Conservation (phyloP, 2,797 vertebrate genomes). For the Centropyge bicolor region DNA sequence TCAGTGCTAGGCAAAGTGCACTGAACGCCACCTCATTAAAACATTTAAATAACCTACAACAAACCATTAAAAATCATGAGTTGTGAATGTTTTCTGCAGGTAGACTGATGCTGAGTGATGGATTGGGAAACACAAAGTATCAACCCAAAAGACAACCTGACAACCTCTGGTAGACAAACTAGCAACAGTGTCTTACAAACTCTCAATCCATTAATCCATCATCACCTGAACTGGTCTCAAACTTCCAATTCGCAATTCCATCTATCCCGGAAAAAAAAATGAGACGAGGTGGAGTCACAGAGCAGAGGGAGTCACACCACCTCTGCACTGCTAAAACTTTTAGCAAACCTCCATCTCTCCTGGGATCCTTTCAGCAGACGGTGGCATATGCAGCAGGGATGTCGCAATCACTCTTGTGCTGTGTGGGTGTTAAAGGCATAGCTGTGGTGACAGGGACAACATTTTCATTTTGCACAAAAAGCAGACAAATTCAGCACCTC, state of each 20-base stretch:
- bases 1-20: not conserved
- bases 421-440: conserved; percentile 54
- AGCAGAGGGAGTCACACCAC: conserved; percentile 26
- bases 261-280: not conserved
- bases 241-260: conserved; percentile 7
- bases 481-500: conserved; percentile 48
- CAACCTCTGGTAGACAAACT: not conserved
- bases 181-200: not conserved
- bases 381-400: conserved; percentile 58
- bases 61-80: not conserved
- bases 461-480: conserved; percentile 56
- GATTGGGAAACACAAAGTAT: not conserved
- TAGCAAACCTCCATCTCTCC: conserved; percentile 49
- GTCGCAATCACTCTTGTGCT: conserved; percentile 50
- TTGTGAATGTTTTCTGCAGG: not conserved
- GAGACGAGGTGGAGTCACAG: conserved; percentile 8
- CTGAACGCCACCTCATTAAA: not conserved
- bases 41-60: conserved; percentile 5
- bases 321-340: conserved; percentile 48
- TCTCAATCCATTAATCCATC: not conserved
- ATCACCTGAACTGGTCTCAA: not conserved
- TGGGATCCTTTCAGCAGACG: conserved; percentile 57
- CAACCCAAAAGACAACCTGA: not conserved
- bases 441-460: conserved; percentile 56
- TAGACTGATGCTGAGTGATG: not conserved